Evolutionary conservation across 1,140 invertebrate species (phyloP), one percentile per base, ranked within the genome.

Genomic region (Laodelphax striatellus): DNA sequence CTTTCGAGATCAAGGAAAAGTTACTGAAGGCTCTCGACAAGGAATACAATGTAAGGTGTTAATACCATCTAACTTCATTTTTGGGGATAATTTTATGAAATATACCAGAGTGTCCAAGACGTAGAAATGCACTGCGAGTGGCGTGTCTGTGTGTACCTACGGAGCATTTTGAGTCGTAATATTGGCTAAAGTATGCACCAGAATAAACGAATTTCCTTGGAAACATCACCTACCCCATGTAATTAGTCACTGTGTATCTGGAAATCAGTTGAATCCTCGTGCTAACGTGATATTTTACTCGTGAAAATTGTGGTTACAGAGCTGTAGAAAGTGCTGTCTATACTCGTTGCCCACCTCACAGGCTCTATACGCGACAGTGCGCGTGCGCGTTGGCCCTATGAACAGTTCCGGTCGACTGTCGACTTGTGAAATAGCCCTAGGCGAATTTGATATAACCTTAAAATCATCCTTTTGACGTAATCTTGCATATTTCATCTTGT

Each of bases 41-140:
- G 67, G 77, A 82, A 67, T 78, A 81, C 73, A 81, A 82, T 82
- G 80, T 82, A 80, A 80, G 79, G 65, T 60, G 62, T 68, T 52
- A 65, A 60, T 53, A 64, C 54, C 50, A 44, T 58, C 57, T 62
- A 64, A 62, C 57, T 63, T 54, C 34, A 50, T 56, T 54, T 22
- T 41, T 55, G 52, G 44, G 17, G 58, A 57, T 34, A 53, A 55
- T 62, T 55, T 38, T 43, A 41, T 58, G 59, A 59, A 65, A 55
- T 43, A 5, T 17, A 55, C 19, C 19, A 57, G 17, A 55, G 52
- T 61, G 52, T 34, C 58, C 55, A 62, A 61, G 42, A 63, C 59
- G 55, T 62, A 61, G 60, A 64, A 64, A 63, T 60, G 43, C 56
- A 62, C 65, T 63, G 63, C 64, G 65, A 66, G 66, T 68, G 66